Evolutionary conservation across 2,888 invertebrate species (phyloP).

Genomic region (Prionchulus punctatus): DNA sequence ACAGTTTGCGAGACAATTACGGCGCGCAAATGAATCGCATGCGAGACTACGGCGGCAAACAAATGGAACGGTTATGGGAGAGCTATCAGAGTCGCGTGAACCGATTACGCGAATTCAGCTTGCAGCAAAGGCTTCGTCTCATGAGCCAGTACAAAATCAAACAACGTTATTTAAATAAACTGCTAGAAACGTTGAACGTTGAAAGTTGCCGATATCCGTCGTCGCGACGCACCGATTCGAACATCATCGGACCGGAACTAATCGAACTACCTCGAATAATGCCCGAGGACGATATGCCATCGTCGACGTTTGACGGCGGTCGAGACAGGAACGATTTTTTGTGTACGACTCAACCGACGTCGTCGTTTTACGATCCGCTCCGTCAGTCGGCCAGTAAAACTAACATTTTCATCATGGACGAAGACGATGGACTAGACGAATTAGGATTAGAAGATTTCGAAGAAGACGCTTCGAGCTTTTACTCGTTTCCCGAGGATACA

Average conservation of each 20-base stretch:
- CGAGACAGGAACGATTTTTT: not conserved
- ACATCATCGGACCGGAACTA: not conserved
- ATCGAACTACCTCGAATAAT: not conserved
- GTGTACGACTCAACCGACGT: not conserved
- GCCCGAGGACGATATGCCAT: not conserved
- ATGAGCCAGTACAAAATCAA: slow-evolving; percentile 29
- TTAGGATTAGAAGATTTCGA: too few species aligned
- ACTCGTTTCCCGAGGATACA: too few species aligned
- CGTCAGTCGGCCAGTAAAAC: not conserved
- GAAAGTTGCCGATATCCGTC: not conserved
- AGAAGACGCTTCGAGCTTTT: too few species aligned
- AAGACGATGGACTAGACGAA: not conserved
- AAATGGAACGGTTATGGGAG: slow-evolving; percentile 65
- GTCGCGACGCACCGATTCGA: not conserved
- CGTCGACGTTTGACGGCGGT: not conserved
- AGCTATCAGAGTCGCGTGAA: slow-evolving; percentile 74
- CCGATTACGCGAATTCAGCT: slow-evolving; percentile 26
- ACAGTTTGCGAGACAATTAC: slow-evolving; percentile 26
- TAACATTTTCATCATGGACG: not conserved
- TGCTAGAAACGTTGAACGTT: slow-evolving; percentile 15
- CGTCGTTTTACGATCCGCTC: not conserved
- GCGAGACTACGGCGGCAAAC: slow-evolving; percentile 64
- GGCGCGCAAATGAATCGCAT: slow-evolving; percentile 20
- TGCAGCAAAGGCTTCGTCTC: slow-evolving; percentile 29
- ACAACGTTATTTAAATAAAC: slow-evolving; percentile 23